Percentiles rank a stretch among this genome's conserved stretches.
Evolutionary conservation across 2,113 vertebrate genomes (phyloP).

Genomic region (Xenopus borealis): DNA sequence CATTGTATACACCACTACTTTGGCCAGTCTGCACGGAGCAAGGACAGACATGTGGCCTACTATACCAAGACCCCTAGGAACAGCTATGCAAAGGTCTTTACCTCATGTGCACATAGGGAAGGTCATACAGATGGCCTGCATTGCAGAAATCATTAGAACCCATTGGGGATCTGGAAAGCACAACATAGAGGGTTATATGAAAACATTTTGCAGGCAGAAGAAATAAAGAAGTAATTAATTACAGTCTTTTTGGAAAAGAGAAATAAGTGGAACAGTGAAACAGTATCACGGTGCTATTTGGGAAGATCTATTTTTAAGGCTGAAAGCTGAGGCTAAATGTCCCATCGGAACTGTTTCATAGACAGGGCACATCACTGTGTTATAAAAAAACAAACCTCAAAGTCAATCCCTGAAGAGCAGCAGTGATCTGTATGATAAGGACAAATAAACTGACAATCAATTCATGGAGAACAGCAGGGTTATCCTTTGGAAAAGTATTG

Average conservation of each 20-base stretch:
- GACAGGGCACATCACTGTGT: slow-evolving; percentile 21
- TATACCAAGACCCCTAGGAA: no score
- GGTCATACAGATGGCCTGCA: no score
- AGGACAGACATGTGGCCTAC: no score
- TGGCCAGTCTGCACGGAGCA: no score
- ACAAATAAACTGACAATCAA: slow-evolving; percentile 46
- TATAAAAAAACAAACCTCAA: slow-evolving; percentile 27
- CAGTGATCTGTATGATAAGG: slow-evolving; percentile 26
- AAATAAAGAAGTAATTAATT: no score
- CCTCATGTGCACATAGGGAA: no score
- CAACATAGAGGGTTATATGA: no score
- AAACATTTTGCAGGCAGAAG: no score
- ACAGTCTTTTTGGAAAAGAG: slow-evolving; percentile 2
- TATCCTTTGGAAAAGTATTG: slow-evolving; percentile 36
- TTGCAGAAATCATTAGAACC: no score
- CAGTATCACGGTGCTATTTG: background rate
- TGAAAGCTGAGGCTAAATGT: slow-evolving; percentile 29
- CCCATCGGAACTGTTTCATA: slow-evolving; percentile 41
- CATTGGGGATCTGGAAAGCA: no score
- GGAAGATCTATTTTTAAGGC: slow-evolving; percentile 23
- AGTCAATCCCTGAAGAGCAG: slow-evolving; percentile 35
- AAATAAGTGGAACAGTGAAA: slow-evolving; percentile 9
- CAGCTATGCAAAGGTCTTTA: no score
- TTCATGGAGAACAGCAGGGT: slow-evolving; percentile 41
- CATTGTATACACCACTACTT: no score